Evolutionary conservation across 2,113 vertebrate genomes (phyloP).

Genomic region (Jaculus jaculus): DNA sequence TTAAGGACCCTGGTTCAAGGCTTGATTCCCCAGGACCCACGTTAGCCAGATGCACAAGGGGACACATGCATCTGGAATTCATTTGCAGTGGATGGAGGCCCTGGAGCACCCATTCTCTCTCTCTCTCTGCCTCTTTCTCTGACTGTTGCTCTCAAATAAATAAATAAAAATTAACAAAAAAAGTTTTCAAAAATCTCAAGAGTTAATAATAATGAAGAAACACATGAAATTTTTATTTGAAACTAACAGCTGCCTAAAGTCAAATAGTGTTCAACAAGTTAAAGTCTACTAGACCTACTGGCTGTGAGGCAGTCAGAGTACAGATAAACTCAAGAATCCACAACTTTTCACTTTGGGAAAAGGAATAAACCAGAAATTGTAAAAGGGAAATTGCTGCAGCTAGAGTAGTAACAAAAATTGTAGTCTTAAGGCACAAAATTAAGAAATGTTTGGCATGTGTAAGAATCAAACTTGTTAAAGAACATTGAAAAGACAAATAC

Average conservation of each 20-base stretch:
- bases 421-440: not conserved
- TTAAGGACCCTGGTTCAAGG: too few relatives aligned
- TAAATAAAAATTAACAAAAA: too few relatives aligned
- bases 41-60: too few relatives aligned
- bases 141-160: too few relatives aligned
- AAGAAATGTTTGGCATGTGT: not conserved
- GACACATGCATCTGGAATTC: too few relatives aligned
- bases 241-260: not conserved
- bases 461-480: not conserved
- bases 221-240: not conserved
- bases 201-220: conserved; percentile 11
- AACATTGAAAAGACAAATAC: not conserved
- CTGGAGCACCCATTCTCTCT: too few relatives aligned
- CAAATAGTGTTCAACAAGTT: not conserved
- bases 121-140: too few relatives aligned
- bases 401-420: not conserved
- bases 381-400: not conserved
- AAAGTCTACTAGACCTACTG: not conserved
- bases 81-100: too few relatives aligned
- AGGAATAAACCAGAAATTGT: not conserved
- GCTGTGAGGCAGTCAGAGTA: not conserved
- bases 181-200: too few relatives aligned
- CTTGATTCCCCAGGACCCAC: too few relatives aligned
- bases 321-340: not conserved
- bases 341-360: not conserved